These are phyloP conservation scores for Shinisaurus crocodilurus DNA, from an alignment of 2,113 vertebrate species.

Conservation along the genomic window DNA sequence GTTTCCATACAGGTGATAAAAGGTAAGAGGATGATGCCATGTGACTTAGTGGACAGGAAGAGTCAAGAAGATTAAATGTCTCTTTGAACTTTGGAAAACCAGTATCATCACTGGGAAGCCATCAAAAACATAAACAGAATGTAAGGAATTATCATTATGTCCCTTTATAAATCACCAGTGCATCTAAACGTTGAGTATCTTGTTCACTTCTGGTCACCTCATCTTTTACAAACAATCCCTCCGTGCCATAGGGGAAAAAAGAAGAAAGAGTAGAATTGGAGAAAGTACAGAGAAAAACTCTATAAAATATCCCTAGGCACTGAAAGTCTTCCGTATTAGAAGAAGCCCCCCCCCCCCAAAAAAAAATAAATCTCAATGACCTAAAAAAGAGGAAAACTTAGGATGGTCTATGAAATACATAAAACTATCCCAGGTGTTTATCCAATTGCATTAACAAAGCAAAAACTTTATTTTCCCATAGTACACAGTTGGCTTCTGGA, in stretches of 20 bases:
- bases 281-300: neutral
- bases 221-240: neutral
- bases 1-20: neutral
- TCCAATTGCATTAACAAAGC: slow-evolving; percentile 3
- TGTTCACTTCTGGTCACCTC: neutral
- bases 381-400: neutral
- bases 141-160: neutral
- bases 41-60: slow-evolving; percentile 22
- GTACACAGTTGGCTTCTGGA: neutral
- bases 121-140: neutral
- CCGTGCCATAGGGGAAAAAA: no score
- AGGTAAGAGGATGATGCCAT: neutral
- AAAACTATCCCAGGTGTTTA: slow-evolving; percentile 9
- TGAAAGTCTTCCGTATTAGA: neutral
- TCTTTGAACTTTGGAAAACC: slow-evolving; percentile 40
- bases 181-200: neutral
- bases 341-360: neutral
- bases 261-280: neutral
- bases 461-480: neutral
- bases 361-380: neutral
- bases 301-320: neutral
- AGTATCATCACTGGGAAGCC: neutral
- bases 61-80: slow-evolving; percentile 46
- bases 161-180: neutral
- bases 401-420: neutral